These are phyloP conservation scores for Emberiza fucata DNA, from an alignment of 2,113 vertebrate genomes.

Conservation along the genomic window DNA sequence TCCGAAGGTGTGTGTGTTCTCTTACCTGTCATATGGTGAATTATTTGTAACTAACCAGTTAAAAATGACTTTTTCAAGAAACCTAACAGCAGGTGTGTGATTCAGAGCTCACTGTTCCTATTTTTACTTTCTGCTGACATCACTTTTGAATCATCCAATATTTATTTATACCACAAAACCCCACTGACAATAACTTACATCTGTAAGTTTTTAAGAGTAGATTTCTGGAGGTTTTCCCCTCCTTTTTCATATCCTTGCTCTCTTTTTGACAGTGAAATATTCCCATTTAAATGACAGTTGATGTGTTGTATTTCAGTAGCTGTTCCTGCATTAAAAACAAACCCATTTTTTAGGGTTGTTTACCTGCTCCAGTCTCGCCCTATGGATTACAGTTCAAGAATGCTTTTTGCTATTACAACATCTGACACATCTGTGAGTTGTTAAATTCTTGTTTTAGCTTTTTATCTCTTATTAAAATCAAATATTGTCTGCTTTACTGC, in stretches of 20 bases:
- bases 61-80: background rate
- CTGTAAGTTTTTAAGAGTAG: background rate
- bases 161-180: background rate
- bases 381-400: constrained; percentile 76
- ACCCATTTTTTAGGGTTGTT: constrained; percentile 77
- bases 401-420: constrained; percentile 83
- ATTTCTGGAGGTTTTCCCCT: background rate
- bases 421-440: constrained; percentile 84
- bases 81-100: background rate
- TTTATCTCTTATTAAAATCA: background rate
- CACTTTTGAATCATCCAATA: background rate
- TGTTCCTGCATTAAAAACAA: background rate
- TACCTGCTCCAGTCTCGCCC: constrained; percentile 86
- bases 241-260: background rate
- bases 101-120: background rate
- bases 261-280: background rate
- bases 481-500: background rate
- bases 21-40: background rate
- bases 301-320: background rate
- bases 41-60: background rate
- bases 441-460: background rate
- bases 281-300: background rate
- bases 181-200: background rate
- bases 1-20: constrained; percentile 78
- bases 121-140: background rate